These are phyloP conservation scores for Wasmannia auropunctata DNA, from an alignment of 1,140 invertebrate genomes.

Conservation along the genomic window DNA sequence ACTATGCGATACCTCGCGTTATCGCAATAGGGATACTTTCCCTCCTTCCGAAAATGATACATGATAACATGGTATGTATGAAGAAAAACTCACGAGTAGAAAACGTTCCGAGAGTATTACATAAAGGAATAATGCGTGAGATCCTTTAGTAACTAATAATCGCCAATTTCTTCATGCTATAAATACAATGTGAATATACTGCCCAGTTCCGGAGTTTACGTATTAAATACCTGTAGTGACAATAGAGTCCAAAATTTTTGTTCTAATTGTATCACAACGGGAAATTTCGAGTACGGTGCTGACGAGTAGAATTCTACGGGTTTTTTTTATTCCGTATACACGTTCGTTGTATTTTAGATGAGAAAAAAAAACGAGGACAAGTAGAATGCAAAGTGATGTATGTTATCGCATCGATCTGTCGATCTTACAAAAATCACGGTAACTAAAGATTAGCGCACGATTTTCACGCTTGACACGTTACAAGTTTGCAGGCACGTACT, in stretches of 20 bases:
- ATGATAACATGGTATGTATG: slow-evolving; percentile 25
- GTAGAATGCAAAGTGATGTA: not conserved
- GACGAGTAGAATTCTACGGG: slow-evolving; percentile 7
- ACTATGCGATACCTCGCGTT: slow-evolving; percentile 41
- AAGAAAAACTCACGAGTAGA: slow-evolving; percentile 33
- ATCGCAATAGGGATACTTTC: slow-evolving; percentile 46
- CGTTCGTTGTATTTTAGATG: slow-evolving; percentile 63
- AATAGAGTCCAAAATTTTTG: not conserved
- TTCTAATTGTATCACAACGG: not conserved
- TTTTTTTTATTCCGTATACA: slow-evolving; percentile 31
- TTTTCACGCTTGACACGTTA: slow-evolving; percentile 10
- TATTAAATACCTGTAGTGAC: slow-evolving; percentile 6
- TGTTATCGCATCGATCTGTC: not conserved
- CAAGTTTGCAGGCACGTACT: slow-evolving; percentile 46
- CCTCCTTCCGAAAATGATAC: slow-evolving; percentile 17
- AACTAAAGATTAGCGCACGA: slow-evolving; percentile 29
- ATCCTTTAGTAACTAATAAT: slow-evolving; percentile 54
- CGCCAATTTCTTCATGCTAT: slow-evolving; percentile 31
- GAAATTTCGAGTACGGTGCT: slow-evolving; percentile 11
- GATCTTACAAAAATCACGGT: slow-evolving; percentile 23
- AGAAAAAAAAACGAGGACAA: slow-evolving; percentile 34
- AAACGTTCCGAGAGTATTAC: slow-evolving; percentile 14
- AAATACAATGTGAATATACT: slow-evolving; percentile 13
- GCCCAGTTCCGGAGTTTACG: slow-evolving; percentile 27
- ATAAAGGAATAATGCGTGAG: not conserved